A percentile compares a stretch with the other conserved stretches of the same genome.
These are phyloP conservation scores for Phrixothrix hirtus DNA, from an alignment of 2,888 invertebrate genomes.

Conservation along the genomic window DNA sequence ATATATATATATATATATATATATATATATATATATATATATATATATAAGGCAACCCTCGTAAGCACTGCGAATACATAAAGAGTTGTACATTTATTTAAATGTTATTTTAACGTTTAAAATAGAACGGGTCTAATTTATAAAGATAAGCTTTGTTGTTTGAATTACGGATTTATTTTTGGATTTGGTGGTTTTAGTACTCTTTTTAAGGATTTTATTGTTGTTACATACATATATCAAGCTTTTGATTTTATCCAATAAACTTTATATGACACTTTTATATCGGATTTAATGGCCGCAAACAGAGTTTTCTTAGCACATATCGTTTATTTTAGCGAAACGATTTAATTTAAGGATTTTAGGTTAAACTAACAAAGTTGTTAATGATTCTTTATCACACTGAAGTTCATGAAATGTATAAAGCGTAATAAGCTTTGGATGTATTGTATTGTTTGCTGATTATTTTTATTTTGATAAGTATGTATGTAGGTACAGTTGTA, in stretches of 20 bases:
- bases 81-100: too few relatives aligned
- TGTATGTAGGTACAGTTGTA: too few relatives aligned
- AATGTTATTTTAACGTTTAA: too few relatives aligned
- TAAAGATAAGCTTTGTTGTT: neutral
- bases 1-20: too few relatives aligned
- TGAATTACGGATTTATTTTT: neutral
- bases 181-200: neutral
- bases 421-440: too few relatives aligned
- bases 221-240: neutral
- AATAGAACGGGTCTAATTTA: neutral
- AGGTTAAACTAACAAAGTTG: slow-evolving; percentile 11
- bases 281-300: slow-evolving; percentile 24
- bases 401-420: too few relatives aligned
- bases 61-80: too few relatives aligned
- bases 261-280: slow-evolving; percentile 30
- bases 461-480: too few relatives aligned
- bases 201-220: slow-evolving; percentile 8
- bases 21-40: too few relatives aligned
- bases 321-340: slow-evolving; percentile 16
- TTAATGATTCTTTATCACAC: slow-evolving; percentile 3
- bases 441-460: too few relatives aligned
- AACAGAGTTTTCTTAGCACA: slow-evolving; percentile 23
- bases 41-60: too few relatives aligned
- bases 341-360: slow-evolving; percentile 18
- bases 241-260: slow-evolving; percentile 21